A percentile compares a stretch with the other conserved stretches of the same genome.
Conservation (phyloP, 1,140 invertebrate species). For the Trichonephila clavata region DNA sequence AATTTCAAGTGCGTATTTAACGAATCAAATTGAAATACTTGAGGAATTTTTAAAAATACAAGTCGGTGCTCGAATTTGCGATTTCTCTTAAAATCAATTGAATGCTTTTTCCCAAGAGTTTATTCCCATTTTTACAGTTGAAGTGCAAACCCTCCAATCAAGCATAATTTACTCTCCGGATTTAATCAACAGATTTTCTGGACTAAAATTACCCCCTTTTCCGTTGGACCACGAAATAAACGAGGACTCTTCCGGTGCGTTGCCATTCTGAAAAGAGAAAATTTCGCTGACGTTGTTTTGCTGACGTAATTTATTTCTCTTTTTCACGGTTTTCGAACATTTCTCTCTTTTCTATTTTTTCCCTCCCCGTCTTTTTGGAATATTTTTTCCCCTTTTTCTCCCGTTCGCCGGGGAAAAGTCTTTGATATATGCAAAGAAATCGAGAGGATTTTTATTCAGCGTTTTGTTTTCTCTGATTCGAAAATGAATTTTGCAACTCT, state of each 20-base stretch:
- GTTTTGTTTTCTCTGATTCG: conserved; percentile 26
- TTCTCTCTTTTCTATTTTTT: background rate
- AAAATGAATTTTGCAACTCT: conserved; percentile 56
- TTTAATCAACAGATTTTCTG: conserved; percentile 66
- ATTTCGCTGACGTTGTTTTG: conserved; percentile 73
- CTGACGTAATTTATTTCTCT: conserved; percentile 72
- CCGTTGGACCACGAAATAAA: conserved; percentile 48
- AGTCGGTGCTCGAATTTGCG: too few species aligned
- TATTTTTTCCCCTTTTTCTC: background rate
- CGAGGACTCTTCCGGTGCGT: conserved; percentile 29
- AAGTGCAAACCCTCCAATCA: background rate
- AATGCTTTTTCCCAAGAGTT: too few species aligned
- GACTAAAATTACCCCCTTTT: background rate
- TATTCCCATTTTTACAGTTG: background rate
- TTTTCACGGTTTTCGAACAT: conserved; percentile 69
- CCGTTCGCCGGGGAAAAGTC: background rate
- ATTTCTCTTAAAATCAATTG: too few species aligned
- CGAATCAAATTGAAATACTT: too few species aligned
- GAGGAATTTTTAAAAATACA: too few species aligned
- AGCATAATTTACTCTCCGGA: conserved; percentile 42
- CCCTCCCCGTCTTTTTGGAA: background rate
- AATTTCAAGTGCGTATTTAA: too few species aligned
- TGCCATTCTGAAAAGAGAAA: conserved; percentile 27
- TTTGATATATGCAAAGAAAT: conserved; percentile 70
- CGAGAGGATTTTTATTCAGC: conserved; percentile 48